phyloP scores from a whole-genome alignment of 2,113 vertebrate genomes.

The Cranoglanis bouderius region DNA sequence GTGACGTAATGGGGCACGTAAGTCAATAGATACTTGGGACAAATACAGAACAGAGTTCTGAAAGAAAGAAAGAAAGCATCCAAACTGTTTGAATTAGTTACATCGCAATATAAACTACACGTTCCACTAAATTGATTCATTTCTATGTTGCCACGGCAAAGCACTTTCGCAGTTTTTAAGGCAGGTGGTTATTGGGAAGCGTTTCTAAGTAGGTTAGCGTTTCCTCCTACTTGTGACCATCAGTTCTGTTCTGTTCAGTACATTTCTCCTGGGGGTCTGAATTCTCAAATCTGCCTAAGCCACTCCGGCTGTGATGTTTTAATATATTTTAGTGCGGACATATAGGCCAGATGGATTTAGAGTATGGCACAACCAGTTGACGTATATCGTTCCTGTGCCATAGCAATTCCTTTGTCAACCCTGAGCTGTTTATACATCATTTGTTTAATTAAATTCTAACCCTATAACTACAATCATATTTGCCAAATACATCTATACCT shows the following conservation, averaged over 20 bases:
- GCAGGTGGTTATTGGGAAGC: constrained; percentile 27
- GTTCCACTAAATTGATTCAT: constrained; percentile 14
- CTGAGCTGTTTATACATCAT: constrained; percentile 40
- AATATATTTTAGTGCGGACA: background rate
- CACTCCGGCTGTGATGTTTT: background rate
- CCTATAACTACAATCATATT: background rate
- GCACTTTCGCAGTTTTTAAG: constrained; percentile 22
- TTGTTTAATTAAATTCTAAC: constrained; percentile 25
- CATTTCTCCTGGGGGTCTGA: background rate
- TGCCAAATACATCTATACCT: background rate
- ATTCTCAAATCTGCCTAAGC: background rate
- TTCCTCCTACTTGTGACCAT: background rate
- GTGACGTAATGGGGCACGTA: background rate
- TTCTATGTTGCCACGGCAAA: constrained; percentile 23
- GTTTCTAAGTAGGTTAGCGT: background rate
- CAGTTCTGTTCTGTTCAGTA: background rate
- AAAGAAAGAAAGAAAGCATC: background rate
- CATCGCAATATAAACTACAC: background rate
- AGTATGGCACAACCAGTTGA: background rate
- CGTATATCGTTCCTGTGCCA: no score
- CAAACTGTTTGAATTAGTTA: background rate
- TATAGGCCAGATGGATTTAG: constrained; percentile 2
- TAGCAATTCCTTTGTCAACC: constrained; percentile 20
- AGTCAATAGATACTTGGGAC: background rate
- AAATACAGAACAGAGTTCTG: background rate